These are phyloP conservation scores for Netelia virgata DNA, from an alignment of 2,888 invertebrate species.

Conservation along the genomic window DNA sequence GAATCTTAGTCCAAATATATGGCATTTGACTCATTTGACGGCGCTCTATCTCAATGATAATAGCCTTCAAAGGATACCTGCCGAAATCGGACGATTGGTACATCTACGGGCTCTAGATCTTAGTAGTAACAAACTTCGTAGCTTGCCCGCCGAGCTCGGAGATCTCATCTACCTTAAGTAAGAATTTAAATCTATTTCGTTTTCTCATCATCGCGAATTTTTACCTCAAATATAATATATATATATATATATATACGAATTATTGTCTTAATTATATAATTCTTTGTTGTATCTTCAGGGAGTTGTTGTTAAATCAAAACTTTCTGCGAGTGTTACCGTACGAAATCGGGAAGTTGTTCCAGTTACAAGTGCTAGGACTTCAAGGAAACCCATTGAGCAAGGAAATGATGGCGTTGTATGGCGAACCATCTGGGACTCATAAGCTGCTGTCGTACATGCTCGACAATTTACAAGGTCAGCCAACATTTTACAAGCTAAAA, in stretches of 20 bases:
- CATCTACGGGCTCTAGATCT: conserved; percentile 96
- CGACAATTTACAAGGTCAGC: conserved; percentile 97
- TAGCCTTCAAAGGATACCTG: conserved; percentile 95
- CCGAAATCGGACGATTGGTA: conserved; percentile 94
- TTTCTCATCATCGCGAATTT: not conserved
- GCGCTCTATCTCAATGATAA: conserved; percentile 98
- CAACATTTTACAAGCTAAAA: not conserved
- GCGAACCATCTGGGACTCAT: conserved; percentile 96
- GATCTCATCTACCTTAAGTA: conserved; percentile 97
- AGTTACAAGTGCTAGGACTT: conserved; percentile 96
- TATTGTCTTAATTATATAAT: conserved; percentile 9
- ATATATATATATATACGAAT: not conserved
- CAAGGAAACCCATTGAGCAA: conserved; percentile 97
- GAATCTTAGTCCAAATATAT: conserved; percentile 96
- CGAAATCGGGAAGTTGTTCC: conserved; percentile 98
- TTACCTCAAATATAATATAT: too few species aligned
- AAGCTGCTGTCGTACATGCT: conserved; percentile 97
- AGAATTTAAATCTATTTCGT: conserved; percentile 27
- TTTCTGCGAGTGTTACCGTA: conserved; percentile 97
- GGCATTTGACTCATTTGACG: conserved; percentile 96
- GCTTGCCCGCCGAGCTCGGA: conserved; percentile 97
- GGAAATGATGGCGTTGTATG: conserved; percentile 96
- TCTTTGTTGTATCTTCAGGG: conserved; percentile 87
- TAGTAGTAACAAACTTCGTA: conserved; percentile 97
- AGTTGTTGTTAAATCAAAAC: conserved; percentile 97